phyloP scores from a whole-genome alignment of 2,888 invertebrate genomes.

The Epistrophe grossulariae region DNA sequence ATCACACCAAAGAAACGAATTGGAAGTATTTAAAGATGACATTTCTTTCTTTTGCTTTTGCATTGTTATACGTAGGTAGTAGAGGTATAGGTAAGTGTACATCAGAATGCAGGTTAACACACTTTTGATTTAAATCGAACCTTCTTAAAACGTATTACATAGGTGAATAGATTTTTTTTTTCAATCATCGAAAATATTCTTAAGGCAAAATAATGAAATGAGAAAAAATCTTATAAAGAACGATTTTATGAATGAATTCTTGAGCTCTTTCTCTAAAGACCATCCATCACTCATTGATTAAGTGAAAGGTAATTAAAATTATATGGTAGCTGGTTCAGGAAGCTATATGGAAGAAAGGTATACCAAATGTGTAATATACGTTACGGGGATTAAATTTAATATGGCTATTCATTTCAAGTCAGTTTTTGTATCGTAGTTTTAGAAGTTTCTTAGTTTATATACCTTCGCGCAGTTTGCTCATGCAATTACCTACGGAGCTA shows the following conservation, averaged over 20 bases:
- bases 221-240: not conserved
- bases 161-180: slow-evolving; percentile 2
- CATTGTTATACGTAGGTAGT: slow-evolving; percentile 37
- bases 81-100: not conserved
- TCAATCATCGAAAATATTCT: not conserved
- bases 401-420: not conserved
- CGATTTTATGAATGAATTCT: slow-evolving; percentile 61
- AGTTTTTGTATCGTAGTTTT: not conserved
- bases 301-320: slow-evolving; percentile 62
- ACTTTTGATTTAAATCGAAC: slow-evolving; percentile 9
- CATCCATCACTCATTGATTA: slow-evolving; percentile 57
- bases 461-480: not conserved
- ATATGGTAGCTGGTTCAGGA: slow-evolving; percentile 51
- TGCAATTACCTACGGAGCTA: not conserved
- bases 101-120: not conserved
- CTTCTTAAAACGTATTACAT: not conserved
- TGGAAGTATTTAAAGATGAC: slow-evolving; percentile 57
- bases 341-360: slow-evolving; percentile 11
- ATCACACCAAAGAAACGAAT: slow-evolving; percentile 9
- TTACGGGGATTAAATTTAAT: slow-evolving; percentile 7
- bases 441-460: not conserved
- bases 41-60: slow-evolving; percentile 44
- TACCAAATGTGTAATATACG: not conserved
- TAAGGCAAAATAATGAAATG: slow-evolving; percentile 4
- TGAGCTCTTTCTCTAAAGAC: slow-evolving; percentile 34